Evolutionary conservation across 2,113 vertebrate species (phyloP).

Genomic region (Strigops habroptila): DNA sequence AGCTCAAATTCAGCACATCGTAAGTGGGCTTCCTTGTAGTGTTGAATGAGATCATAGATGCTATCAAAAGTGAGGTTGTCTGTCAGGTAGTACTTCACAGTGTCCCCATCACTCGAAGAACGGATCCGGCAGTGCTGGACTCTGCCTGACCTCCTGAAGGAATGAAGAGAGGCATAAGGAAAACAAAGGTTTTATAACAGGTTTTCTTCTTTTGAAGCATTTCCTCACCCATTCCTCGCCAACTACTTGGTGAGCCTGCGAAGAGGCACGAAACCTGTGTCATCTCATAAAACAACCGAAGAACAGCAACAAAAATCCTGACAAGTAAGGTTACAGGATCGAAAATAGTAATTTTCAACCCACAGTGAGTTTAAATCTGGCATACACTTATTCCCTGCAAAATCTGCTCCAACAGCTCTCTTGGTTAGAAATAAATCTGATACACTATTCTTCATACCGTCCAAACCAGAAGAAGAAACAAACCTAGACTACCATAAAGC

Average conservation of each 20-base stretch:
- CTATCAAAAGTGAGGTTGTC: conserved; percentile 88
- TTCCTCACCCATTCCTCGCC: neutral
- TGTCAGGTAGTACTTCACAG: conserved; percentile 84
- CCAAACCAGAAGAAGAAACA: neutral
- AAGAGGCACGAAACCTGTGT: neutral
- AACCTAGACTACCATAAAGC: neutral
- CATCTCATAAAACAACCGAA: neutral
- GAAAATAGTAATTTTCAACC: neutral
- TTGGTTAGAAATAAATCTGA: neutral
- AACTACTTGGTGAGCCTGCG: neutral
- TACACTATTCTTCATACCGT: neutral
- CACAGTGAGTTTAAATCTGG: neutral
- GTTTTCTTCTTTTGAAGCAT: neutral
- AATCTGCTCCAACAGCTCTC: neutral
- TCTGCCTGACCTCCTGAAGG: conserved; percentile 83
- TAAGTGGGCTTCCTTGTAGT: conserved; percentile 88
- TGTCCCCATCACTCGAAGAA: conserved; percentile 75
- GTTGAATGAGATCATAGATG: conserved; percentile 86
- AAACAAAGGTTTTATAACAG: neutral
- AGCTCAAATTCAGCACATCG: conserved; percentile 93
- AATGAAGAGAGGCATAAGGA: neutral
- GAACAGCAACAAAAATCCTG: neutral
- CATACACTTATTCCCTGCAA: neutral
- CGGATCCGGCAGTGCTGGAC: conserved; percentile 96
- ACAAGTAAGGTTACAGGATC: neutral